Conservation (phyloP, 2,797 vertebrate species). For the Crocidura indochinensis region DNA sequence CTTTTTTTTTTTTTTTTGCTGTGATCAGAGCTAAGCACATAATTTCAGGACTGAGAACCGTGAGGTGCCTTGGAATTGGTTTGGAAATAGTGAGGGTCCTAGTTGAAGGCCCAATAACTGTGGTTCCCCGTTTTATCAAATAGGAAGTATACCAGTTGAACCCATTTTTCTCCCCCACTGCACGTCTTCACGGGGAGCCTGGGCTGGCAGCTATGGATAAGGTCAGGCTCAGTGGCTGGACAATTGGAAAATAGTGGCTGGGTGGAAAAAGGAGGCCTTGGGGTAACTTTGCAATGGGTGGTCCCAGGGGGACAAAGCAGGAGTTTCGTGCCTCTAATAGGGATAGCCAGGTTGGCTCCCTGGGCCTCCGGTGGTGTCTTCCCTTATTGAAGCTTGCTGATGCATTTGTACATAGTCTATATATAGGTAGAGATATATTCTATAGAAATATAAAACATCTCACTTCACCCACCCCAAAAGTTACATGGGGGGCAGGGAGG, state of each 20-base stretch:
- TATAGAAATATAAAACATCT: conserved; percentile 74
- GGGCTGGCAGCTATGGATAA: conserved; percentile 63
- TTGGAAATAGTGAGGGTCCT: conserved; percentile 63
- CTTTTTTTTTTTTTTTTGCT: conserved; percentile 18
- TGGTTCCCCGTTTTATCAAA: conserved; percentile 20
- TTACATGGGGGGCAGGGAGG: background rate
- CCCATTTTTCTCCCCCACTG: conserved; percentile 13
- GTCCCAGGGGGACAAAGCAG: too few species aligned
- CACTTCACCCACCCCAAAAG: conserved; percentile 48
- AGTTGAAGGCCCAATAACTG: background rate
- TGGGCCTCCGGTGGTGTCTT: conserved; percentile 82
- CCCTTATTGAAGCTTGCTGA: conserved; percentile 85
- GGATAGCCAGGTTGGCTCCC: conserved; percentile 21
- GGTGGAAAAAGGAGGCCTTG: conserved; percentile 51
- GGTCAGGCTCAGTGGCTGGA: conserved; percentile 60
- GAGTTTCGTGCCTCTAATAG: too few species aligned
- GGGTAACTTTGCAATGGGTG: background rate
- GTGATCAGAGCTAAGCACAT: conserved; percentile 77
- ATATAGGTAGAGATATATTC: conserved; percentile 73
- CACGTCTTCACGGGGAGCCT: conserved; percentile 29
- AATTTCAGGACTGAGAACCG: conserved; percentile 83
- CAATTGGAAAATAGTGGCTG: conserved; percentile 43
- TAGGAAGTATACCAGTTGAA: conserved; percentile 19
- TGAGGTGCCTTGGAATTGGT: conserved; percentile 84
- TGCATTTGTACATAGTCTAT: conserved; percentile 84